Evolutionary conservation across 2,888 invertebrate genomes (phyloP).

Genomic region (Meteorus cinctellus): DNA sequence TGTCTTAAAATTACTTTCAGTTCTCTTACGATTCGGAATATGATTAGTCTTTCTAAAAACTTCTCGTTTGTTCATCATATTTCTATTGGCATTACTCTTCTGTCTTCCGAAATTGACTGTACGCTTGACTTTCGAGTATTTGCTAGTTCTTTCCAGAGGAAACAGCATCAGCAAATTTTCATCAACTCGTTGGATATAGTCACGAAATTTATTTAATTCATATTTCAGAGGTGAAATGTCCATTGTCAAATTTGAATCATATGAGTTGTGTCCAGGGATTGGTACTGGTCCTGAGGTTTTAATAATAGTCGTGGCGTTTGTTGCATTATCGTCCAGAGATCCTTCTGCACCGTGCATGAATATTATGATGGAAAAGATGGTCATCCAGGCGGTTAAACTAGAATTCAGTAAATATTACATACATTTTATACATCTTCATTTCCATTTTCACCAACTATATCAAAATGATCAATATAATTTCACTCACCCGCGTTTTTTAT

Average conservation of each 20-base stretch:
- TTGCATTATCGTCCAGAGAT: too few species aligned
- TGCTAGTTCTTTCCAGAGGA: neutral
- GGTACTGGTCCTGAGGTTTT: too few species aligned
- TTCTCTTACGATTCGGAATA: neutral
- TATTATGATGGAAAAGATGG: too few species aligned
- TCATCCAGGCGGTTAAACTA: too few species aligned
- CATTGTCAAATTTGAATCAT: neutral
- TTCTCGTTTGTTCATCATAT: neutral
- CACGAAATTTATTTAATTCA: neutral
- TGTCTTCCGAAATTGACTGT: neutral
- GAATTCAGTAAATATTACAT: too few species aligned
- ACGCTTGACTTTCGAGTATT: neutral
- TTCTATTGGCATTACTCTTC: neutral
- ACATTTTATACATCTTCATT: too few species aligned
- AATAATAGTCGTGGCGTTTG: too few species aligned
- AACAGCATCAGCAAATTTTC: neutral
- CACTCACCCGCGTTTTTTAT: neutral
- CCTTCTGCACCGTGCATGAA: too few species aligned
- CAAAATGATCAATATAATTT: too few species aligned
- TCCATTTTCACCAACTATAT: too few species aligned
- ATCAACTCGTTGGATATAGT: neutral
- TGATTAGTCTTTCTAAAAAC: neutral
- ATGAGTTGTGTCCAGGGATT: too few species aligned
- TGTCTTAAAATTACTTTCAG: neutral
- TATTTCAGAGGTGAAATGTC: neutral